These are phyloP conservation scores for Heliconius cydno DNA, from an alignment of 2,888 invertebrate genomes.

Conservation along the genomic window DNA sequence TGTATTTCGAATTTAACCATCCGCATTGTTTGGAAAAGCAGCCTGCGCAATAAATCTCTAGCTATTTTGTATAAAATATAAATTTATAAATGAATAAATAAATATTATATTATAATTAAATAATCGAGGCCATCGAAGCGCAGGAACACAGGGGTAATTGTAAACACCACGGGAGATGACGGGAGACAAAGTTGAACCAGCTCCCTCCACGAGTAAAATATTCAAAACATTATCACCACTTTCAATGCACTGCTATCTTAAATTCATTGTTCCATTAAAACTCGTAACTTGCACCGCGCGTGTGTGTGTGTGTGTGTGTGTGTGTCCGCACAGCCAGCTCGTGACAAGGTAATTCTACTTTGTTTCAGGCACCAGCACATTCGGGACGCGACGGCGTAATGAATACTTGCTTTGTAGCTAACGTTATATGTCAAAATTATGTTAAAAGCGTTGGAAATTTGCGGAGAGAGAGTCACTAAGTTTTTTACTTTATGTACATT, in stretches of 20 bases:
- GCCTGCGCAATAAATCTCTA: neutral
- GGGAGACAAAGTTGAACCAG: no score
- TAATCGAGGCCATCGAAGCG: neutral
- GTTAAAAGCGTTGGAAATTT: neutral
- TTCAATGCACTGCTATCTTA: neutral
- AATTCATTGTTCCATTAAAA: slow-evolving; percentile 10
- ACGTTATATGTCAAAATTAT: slow-evolving; percentile 1
- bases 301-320: neutral
- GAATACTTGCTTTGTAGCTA: slow-evolving; percentile 31
- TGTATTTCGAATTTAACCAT: neutral
- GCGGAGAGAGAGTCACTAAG: neutral
- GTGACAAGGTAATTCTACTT: slow-evolving; percentile 40
- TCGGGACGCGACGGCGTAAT: slow-evolving; percentile 24
- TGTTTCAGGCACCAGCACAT: slow-evolving; percentile 27
- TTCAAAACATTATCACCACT: neutral
- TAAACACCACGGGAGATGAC: no score
- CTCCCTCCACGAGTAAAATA: neutral
- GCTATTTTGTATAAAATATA: neutral
- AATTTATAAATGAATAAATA: no score
- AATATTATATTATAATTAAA: neutral
- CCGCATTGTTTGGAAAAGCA: neutral
- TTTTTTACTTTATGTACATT: no score
- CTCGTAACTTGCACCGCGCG: slow-evolving; percentile 11
- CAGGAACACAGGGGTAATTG: no score
- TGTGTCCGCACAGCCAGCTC: neutral